Evolutionary conservation across 2,888 invertebrate genomes (phyloP).

Genomic region (Caenorhabditis becei): DNA sequence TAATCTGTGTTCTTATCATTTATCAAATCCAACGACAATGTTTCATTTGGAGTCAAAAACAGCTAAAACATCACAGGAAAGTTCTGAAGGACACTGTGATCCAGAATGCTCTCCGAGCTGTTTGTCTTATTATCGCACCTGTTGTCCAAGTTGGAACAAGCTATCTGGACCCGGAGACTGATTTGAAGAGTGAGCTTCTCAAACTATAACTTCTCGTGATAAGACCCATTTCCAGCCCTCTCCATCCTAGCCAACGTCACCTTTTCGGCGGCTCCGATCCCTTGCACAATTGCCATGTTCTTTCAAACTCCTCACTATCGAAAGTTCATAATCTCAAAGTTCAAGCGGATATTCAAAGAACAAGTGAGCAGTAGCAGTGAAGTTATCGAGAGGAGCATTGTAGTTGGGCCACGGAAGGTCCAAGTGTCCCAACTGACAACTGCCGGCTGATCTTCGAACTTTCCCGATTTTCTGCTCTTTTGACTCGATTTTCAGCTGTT

Average conservation of each 20-base stretch:
- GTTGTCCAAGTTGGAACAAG: not conserved
- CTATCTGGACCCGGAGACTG: not conserved
- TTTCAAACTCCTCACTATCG: not conserved
- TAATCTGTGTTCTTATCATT: not conserved
- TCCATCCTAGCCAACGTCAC: not conserved
- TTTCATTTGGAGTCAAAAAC: not conserved
- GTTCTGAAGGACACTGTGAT: conserved; percentile 8
- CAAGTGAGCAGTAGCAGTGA: not conserved
- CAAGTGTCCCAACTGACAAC: not conserved
- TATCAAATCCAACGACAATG: not conserved
- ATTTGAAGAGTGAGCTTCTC: not conserved
- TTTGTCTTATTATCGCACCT: not conserved
- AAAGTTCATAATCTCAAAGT: not conserved
- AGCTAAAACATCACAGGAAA: not conserved
- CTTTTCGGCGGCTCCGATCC: conserved; percentile 2
- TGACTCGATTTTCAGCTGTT: no score
- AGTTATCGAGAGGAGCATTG: not conserved
- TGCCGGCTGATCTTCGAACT: no score
- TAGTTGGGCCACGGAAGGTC: not conserved
- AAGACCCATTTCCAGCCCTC: not conserved
- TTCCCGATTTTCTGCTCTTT: no score
- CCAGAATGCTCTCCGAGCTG: not conserved
- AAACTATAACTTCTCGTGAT: no score
- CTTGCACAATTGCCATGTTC: not conserved
- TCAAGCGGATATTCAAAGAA: not conserved